Evolutionary conservation across 2,797 vertebrate genomes (phyloP).

Genomic region (Eulemur albifrons): DNA sequence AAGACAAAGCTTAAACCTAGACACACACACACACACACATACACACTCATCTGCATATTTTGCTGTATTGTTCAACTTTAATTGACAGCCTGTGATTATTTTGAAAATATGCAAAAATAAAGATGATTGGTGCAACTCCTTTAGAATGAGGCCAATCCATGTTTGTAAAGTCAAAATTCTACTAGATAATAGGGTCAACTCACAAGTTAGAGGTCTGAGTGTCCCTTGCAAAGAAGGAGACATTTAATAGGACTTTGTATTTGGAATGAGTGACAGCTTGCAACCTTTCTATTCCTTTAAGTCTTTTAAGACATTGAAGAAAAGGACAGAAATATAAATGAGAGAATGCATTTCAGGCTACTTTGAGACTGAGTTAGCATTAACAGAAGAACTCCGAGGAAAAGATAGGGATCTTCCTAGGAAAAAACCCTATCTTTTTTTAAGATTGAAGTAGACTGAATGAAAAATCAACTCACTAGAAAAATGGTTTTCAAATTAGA

Average conservation of each 20-base stretch:
- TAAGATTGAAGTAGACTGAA: not conserved
- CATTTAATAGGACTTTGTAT: not conserved
- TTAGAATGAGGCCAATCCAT: not conserved
- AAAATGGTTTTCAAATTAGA: constrained; percentile 31
- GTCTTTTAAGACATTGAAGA: not conserved
- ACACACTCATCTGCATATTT: not conserved
- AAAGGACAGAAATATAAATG: not conserved
- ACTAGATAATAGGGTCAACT: not conserved
- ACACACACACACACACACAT: not conserved
- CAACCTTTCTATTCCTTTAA: not conserved
- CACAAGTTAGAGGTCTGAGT: not conserved
- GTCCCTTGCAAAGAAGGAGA: not conserved
- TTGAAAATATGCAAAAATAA: not conserved
- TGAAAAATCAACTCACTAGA: not conserved
- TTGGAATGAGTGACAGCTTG: not conserved
- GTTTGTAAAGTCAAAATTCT: not conserved
- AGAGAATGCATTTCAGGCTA: not conserved
- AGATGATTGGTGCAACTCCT: not conserved
- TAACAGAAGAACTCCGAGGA: not conserved
- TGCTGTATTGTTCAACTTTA: not conserved
- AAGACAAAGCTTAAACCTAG: not conserved
- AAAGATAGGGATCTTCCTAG: not conserved
- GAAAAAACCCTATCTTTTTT: not conserved
- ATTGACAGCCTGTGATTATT: not conserved
- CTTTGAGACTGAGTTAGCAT: not conserved